Percentiles rank a stretch among this genome's conserved stretches.
Evolutionary conservation across 1,140 invertebrate species (phyloP).

Genomic region (Bombus ignitus): DNA sequence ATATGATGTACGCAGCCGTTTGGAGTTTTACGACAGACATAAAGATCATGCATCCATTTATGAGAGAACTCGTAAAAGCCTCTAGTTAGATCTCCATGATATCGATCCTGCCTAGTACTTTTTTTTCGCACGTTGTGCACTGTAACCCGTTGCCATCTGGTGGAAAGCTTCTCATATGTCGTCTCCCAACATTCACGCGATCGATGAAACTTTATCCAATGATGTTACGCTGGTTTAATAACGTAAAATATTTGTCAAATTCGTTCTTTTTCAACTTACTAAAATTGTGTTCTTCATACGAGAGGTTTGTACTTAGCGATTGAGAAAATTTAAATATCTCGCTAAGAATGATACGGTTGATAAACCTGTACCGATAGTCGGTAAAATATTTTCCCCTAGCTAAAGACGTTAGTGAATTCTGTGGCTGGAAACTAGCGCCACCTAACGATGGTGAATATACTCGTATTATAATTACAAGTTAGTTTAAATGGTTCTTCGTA

Average conservation of each 20-base stretch:
- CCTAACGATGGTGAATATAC: not conserved
- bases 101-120: conserved; percentile 21
- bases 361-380: conserved; percentile 27
- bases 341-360: not conserved
- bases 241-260: not conserved
- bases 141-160: conserved; percentile 31
- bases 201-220: conserved; percentile 27
- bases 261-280: not conserved
- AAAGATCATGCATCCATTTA: conserved; percentile 29
- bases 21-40: not conserved
- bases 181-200: not conserved
- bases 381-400: conserved; percentile 28
- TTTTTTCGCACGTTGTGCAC: not conserved
- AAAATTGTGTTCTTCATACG: not conserved
- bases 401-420: no score
- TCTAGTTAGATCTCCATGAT: conserved; percentile 8
- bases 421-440: conserved; percentile 3
- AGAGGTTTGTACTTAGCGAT: not conserved
- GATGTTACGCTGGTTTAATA: not conserved
- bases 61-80: not conserved
- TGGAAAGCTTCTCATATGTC: not conserved
- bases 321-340: not conserved
- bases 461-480: not conserved
- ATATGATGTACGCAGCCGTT: not conserved
- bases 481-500: not conserved